Evolutionary conservation across 2,113 vertebrate genomes (phyloP), one percentile per base, ranked within the genome.

Genomic region (Ancistrus triradiatus): DNA sequence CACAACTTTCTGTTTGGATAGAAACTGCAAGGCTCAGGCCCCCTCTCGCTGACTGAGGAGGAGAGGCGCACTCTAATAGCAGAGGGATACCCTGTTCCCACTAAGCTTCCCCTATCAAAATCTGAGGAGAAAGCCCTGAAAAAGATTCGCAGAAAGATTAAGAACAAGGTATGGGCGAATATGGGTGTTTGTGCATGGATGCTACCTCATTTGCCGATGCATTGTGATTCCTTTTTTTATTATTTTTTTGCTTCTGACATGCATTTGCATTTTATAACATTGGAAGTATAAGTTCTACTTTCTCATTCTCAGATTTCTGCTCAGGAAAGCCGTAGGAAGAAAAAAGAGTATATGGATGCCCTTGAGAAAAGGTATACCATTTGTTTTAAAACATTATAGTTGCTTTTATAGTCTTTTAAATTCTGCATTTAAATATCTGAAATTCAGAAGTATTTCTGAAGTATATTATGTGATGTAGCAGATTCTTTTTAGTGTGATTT

Each of bases 281-380:
- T 1, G 2, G 22, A 5, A 43, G n/a, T 2, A 8, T n/a, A 7
- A 13, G 13, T 6, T 18, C 4, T 17, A 1, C 6, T 55, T 13
- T 56, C 28, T 68, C 18, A 17, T 69, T 50, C 56, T 74, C 75
- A 99, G 96, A 99, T 99, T 75, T 99, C 96, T 70, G 96, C 96
- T 69, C 96, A 99, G 75, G 96, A 99, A 81, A 98, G 95, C 56
- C 91, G 96, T 77, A 91, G 95, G 67, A 99, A 99, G 90, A 99
- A 99, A 89, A 99, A 99, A 74, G 96, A 99, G 81, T 99, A 99
- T 79, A 95, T 99, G 95, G 96, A 99, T 69, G 90, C 92, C 40
- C 77, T 99, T 79, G 96, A 99, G 85, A 99, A 98, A 80, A 98
- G 95, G 96, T 99, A 84, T 33, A 11, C 13, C 22, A 14, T 13